A percentile compares a stretch with the other conserved stretches of the same genome.
Conservation (phyloP, 2,888 invertebrate species). For the Ophion ellenae region DNA sequence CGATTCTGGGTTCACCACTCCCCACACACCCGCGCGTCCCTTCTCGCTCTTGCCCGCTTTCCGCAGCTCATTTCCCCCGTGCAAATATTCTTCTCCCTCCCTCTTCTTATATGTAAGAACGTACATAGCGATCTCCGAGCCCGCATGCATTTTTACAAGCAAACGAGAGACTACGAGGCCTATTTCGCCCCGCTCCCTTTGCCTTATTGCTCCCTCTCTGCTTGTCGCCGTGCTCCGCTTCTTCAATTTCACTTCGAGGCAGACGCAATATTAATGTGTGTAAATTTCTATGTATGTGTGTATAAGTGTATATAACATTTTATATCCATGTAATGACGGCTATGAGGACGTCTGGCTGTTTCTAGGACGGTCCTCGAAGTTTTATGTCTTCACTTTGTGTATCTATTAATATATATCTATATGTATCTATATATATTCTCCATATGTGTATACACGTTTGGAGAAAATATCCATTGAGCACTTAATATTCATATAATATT, state of each 20-base stretch:
- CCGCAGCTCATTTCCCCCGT: constrained; percentile 72
- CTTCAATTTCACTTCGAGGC: not conserved
- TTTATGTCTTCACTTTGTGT: too few relatives aligned
- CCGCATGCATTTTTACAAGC: constrained; percentile 57
- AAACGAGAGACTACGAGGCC: constrained; percentile 31
- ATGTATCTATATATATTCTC: too few relatives aligned
- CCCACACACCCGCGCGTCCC: constrained; percentile 62
- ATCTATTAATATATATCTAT: too few relatives aligned
- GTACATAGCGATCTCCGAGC: constrained; percentile 24
- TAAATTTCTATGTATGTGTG: too few relatives aligned
- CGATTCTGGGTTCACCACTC: constrained; percentile 46
- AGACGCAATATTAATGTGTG: not conserved
- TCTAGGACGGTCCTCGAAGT: too few relatives aligned
- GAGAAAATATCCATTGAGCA: too few relatives aligned
- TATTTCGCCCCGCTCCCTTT: not conserved
- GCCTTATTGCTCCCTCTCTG: not conserved
- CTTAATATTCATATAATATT: too few relatives aligned
- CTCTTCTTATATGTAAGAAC: constrained; percentile 50
- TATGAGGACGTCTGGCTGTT: too few relatives aligned
- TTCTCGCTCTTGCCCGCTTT: constrained; percentile 68
- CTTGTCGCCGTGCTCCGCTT: not conserved
- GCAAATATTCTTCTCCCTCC: constrained; percentile 72
- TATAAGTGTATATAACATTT: too few relatives aligned
- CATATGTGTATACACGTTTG: too few relatives aligned
- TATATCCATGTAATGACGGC: too few relatives aligned